Evolutionary conservation across 2,113 vertebrate genomes (phyloP).

Genomic region (Dolichotis patagonum): DNA sequence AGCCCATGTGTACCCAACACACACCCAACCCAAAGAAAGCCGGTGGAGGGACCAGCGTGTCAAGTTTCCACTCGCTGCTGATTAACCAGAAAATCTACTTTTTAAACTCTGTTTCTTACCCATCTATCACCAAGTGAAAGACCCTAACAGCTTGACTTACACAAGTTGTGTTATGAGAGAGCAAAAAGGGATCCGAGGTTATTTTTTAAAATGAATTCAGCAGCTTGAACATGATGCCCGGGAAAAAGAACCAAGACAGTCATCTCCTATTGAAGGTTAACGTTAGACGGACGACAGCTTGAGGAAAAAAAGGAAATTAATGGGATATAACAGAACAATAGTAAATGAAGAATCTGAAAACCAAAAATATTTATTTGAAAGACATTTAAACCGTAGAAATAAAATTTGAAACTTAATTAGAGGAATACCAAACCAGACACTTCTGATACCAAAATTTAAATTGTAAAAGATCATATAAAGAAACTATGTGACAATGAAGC

Average conservation of each 20-base stretch:
- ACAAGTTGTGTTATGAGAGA: not conserved
- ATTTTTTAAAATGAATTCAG: not conserved
- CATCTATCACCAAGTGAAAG: not conserved
- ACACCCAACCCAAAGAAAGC: not conserved
- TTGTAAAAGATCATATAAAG: not conserved
- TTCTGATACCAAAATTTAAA: constrained; percentile 39
- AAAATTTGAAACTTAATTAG: constrained; percentile 9
- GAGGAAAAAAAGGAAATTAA: not conserved
- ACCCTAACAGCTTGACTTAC: not conserved
- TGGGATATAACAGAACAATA: not conserved
- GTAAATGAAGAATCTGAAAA: constrained; percentile 5
- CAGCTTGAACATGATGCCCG: not conserved
- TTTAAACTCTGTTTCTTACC: not conserved
- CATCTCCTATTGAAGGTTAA: not conserved
- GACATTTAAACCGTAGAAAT: not conserved
- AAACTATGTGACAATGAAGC: not conserved
- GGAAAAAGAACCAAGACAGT: not conserved
- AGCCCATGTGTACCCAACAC: not conserved
- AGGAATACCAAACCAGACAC: not conserved
- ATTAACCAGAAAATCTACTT: not conserved
- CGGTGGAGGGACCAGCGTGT: not conserved
- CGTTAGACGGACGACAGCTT: not conserved
- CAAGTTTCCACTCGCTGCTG: not conserved
- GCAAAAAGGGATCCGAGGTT: not conserved
- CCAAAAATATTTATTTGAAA: constrained; percentile 19